phyloP scores from a whole-genome alignment of 30 jellyfish, hydroid and myxozoan genomes.

The Hydractinia symbiolongicarpus region DNA sequence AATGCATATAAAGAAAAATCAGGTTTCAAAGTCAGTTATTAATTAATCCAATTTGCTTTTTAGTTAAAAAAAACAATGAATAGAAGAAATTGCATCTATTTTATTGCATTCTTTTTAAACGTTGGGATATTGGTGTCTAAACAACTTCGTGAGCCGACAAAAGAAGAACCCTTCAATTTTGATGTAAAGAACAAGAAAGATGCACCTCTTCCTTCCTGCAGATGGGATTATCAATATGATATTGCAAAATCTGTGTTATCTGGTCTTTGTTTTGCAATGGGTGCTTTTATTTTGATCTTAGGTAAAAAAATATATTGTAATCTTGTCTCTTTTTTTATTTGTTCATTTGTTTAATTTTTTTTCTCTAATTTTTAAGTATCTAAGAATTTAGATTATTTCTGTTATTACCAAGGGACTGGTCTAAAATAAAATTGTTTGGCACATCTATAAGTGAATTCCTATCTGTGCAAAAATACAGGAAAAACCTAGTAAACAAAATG shows the following conservation, averaged over 20 bases:
- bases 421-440: too few relatives aligned
- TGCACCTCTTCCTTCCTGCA: conserved; percentile 48
- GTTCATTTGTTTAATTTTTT: not conserved
- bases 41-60: too few relatives aligned
- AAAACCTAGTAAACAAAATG: too few relatives aligned
- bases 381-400: not conserved
- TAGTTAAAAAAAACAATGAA: too few relatives aligned
- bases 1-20: too few relatives aligned
- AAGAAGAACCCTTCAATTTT: conserved; percentile 19
- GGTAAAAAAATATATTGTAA: conserved; percentile 51
- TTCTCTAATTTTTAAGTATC: not conserved
- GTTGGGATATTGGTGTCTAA: too few relatives aligned
- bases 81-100: too few relatives aligned
- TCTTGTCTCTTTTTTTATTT: not conserved
- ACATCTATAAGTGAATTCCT: too few relatives aligned
- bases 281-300: conserved; percentile 50
- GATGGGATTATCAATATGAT: conserved; percentile 48
- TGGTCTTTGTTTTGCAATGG: conserved; percentile 64
- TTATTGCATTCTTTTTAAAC: too few relatives aligned
- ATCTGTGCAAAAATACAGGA: too few relatives aligned
- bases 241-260: conserved; percentile 54
- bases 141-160: not conserved
- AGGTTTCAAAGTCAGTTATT: too few relatives aligned
- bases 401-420: too few relatives aligned
- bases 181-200: conserved; percentile 1